phyloP scores from a whole-genome alignment of 2,797 vertebrate species.

The Halcyon badia region DNA sequence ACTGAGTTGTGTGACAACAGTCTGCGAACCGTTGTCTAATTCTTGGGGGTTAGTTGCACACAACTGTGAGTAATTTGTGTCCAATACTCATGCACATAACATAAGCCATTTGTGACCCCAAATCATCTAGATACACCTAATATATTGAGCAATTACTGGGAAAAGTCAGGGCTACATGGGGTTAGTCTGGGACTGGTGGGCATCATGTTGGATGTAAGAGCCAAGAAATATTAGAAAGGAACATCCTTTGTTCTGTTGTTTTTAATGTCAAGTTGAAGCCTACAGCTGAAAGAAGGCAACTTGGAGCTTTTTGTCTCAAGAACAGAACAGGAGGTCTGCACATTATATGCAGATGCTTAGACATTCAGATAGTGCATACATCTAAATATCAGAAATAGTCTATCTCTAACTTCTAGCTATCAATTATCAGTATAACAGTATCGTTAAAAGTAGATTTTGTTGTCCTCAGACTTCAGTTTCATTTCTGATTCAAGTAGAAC shows the following conservation, averaged over 20 bases:
- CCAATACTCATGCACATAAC: not conserved
- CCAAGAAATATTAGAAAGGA: not conserved
- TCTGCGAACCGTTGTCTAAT: not conserved
- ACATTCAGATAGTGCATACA: not conserved
- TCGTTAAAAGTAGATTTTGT: not conserved
- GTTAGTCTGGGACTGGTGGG: not conserved
- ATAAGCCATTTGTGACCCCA: not conserved
- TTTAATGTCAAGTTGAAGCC: not conserved
- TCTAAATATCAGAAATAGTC: not conserved
- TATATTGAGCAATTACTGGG: not conserved
- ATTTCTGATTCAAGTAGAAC: not conserved
- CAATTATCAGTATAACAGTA: not conserved
- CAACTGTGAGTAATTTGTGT: not conserved
- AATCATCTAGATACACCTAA: not conserved
- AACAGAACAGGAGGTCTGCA: not conserved
- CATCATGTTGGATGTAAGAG: not conserved
- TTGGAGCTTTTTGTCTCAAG: not conserved
- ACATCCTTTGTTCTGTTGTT: not conserved
- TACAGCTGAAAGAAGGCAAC: not conserved
- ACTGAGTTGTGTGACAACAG: not conserved
- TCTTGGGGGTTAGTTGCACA: not conserved
- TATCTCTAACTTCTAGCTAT: not conserved
- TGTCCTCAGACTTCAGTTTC: not conserved
- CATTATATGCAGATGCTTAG: accelerated
- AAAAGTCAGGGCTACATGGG: not conserved